phyloP scores from a whole-genome alignment of 1,140 invertebrate genomes.

The Macrobrachium nipponense region DNA sequence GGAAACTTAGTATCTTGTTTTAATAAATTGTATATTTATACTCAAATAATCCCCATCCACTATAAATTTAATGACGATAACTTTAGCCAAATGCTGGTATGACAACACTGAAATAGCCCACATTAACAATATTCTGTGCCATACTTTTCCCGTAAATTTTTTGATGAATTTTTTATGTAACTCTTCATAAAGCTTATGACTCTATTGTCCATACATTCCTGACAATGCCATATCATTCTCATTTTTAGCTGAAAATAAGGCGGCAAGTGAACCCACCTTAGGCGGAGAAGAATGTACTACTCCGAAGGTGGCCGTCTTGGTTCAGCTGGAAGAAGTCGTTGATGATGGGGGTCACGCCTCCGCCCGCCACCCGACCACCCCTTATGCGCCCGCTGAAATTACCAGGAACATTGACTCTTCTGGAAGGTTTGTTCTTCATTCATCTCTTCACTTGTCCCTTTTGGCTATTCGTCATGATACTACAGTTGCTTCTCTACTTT shows the following conservation, averaged over 20 bases:
- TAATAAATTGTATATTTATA: too few relatives aligned
- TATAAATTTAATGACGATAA: too few relatives aligned
- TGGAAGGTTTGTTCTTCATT: slow-evolving; percentile 64
- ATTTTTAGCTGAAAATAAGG: slow-evolving; percentile 49
- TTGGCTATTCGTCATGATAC: too few relatives aligned
- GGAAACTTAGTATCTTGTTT: too few relatives aligned
- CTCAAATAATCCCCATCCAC: too few relatives aligned
- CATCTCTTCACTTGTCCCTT: too few relatives aligned
- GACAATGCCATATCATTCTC: background rate
- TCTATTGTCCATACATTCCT: too few relatives aligned
- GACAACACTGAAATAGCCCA: too few relatives aligned
- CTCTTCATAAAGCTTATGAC: background rate
- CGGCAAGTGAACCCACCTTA: slow-evolving; percentile 39
- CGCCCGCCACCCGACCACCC: slow-evolving; percentile 74
- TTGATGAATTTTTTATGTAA: too few relatives aligned
- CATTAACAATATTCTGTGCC: too few relatives aligned
- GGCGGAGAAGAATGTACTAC: slow-evolving; percentile 25
- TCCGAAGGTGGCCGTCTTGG: slow-evolving; percentile 72
- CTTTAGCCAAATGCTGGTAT: too few relatives aligned
- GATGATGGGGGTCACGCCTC: slow-evolving; percentile 74
- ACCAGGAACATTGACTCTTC: slow-evolving; percentile 67
- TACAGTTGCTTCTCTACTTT: background rate
- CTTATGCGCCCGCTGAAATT: slow-evolving; percentile 67
- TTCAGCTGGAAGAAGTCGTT: slow-evolving; percentile 77
- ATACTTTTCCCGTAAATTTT: too few relatives aligned